Evolutionary conservation across 2,888 invertebrate species (phyloP).

Genomic region (Erebia epiphron): DNA sequence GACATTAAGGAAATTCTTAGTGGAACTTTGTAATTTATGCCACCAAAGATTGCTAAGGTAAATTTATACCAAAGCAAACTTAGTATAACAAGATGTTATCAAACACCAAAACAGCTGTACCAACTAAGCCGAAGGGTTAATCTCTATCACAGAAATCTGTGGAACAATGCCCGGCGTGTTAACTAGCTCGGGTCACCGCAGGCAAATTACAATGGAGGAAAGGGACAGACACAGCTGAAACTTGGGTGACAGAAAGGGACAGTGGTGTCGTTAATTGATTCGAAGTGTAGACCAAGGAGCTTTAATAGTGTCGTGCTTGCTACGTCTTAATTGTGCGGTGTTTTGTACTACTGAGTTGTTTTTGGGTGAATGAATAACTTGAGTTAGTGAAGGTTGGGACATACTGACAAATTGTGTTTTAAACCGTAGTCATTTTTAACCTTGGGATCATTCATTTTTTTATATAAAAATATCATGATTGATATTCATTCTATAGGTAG

Average conservation of each 20-base stretch:
- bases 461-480: too few species aligned
- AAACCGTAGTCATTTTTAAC: not conserved
- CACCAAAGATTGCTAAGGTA: not conserved
- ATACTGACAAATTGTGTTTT: not conserved
- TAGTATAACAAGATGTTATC: slow-evolving; percentile 15
- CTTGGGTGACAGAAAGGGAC: slow-evolving; percentile 38
- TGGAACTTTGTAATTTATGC: not conserved
- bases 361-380: slow-evolving; percentile 21
- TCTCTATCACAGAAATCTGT: slow-evolving; percentile 47
- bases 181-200: slow-evolving; percentile 64
- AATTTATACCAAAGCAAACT: not conserved
- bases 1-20: too few species aligned
- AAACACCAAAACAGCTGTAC: slow-evolving; percentile 48
- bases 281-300: slow-evolving; percentile 48
- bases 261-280: slow-evolving; percentile 58
- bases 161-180: slow-evolving; percentile 70
- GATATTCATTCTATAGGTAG: too few species aligned
- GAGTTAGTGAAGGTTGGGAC: slow-evolving; percentile 5
- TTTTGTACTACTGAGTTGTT: slow-evolving; percentile 32
- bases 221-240: slow-evolving; percentile 29
- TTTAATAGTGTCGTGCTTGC: slow-evolving; percentile 55
- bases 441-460: too few species aligned
- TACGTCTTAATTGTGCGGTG: slow-evolving; percentile 41
- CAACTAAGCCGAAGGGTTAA: slow-evolving; percentile 11
- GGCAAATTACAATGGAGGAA: slow-evolving; percentile 51